Evolutionary conservation across 2,888 invertebrate genomes (phyloP).

Genomic region (Drosophila engyochracea): DNA sequence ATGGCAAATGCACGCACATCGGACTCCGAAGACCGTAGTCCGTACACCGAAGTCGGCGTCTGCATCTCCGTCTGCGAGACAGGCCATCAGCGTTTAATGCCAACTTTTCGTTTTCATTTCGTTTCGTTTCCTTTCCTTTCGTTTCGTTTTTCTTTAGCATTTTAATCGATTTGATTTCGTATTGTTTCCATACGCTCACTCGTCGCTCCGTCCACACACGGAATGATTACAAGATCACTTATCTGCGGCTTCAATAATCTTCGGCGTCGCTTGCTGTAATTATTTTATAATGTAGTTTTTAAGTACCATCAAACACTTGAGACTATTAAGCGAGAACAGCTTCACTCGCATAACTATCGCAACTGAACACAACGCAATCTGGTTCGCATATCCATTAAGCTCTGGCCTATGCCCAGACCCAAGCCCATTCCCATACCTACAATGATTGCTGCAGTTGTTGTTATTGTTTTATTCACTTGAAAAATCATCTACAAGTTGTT

Average conservation of each 20-base stretch:
- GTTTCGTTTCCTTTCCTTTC: conserved; percentile 57
- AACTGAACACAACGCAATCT: conserved; percentile 29
- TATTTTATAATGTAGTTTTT: conserved; percentile 80
- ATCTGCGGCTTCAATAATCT: conserved; percentile 76
- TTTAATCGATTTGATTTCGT: conserved; percentile 71
- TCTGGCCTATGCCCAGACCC: conserved; percentile 7
- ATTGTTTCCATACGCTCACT: conserved; percentile 59
- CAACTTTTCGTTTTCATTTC: conserved; percentile 59
- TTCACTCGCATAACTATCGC: conserved; percentile 28
- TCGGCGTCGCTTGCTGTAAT: conserved; percentile 67
- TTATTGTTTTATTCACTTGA: conserved; percentile 38
- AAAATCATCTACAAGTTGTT: conserved; percentile 63
- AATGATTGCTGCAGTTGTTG: conserved; percentile 9
- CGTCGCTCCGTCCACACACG: conserved; percentile 11
- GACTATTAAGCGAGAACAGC: conserved; percentile 72
- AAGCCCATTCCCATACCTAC: neutral
- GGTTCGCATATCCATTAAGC: conserved; percentile 51
- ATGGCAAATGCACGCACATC: conserved; percentile 38
- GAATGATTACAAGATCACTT: conserved; percentile 79
- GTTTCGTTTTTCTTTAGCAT: conserved; percentile 51
- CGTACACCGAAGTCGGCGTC: conserved; percentile 3
- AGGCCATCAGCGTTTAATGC: conserved; percentile 57
- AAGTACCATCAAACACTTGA: conserved; percentile 80
- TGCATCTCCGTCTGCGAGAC: conserved; percentile 16
- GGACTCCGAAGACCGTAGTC: conserved; percentile 10